Evolutionary conservation across 2,113 vertebrate species (phyloP), one percentile per base, ranked within the genome.

Genomic region (Xyliphius kryptos): DNA sequence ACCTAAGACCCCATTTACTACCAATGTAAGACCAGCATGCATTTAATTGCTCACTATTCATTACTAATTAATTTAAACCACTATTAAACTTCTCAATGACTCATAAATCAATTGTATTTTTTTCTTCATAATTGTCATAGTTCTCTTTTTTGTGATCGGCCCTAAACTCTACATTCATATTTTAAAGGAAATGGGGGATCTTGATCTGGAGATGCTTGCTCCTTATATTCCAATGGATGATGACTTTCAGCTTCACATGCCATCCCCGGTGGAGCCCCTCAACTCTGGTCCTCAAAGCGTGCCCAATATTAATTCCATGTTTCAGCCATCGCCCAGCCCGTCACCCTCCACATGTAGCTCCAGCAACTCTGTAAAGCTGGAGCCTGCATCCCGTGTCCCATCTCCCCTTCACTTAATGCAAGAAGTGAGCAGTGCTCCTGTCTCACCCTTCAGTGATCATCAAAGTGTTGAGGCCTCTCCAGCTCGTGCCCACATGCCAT

Each of bases 221-320:
- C 96, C 96, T 19, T 99, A 98, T 73, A 99, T 99, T 80, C 91
- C 96, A 32, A 97, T 99, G 95, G 96, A 99, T 37, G 95, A 97
- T 9, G 96, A 98, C 78, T 99, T 94, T 83, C 96, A 98, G 87
- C 82, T 98, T 61, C 90, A 89, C 48, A 89, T 89, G 63, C 77
- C 93, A 17, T 89, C 89, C 63, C 86, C 91, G 0, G 53, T 75
- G 66, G 62, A 71, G 13, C 49, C 61, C 1, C 57, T 69, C 3
- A 14, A 69, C 0, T 49, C 52, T 44, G 37, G 46, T 40, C 21
- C 52, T 38, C 63, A 67, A 9, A 38, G 60, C 20, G 37, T 68
- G 44, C 15, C 62, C 9, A 58, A 54, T 36, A 69, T 75, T 17
- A 71, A 41, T 47, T 66, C 69, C n/a, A 21, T 75, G 1, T 75